These are phyloP conservation scores for Podiceps cristatus DNA, from an alignment of 2,113 vertebrate species.

Conservation along the genomic window DNA sequence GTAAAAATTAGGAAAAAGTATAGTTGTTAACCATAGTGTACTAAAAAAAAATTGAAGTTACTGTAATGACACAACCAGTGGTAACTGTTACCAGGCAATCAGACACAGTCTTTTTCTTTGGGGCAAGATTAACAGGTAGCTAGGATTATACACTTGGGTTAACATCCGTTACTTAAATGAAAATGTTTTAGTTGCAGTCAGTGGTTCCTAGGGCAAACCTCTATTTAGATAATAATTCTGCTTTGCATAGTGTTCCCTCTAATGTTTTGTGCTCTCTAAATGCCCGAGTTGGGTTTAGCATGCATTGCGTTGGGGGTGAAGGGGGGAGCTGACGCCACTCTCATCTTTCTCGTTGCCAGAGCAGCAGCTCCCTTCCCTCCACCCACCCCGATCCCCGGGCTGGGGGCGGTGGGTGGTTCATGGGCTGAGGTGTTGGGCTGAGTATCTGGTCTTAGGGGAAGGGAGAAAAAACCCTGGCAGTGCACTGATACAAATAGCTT, in stretches of 20 bases:
- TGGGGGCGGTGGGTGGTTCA: background rate
- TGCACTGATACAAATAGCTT: background rate
- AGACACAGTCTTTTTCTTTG: background rate
- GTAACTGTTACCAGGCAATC: background rate
- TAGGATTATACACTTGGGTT: background rate
- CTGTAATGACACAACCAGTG: background rate
- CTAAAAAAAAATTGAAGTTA: background rate
- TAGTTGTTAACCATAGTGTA: background rate
- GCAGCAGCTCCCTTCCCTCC: background rate
- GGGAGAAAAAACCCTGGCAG: background rate
- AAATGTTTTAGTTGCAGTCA: background rate
- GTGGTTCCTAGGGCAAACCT: background rate
- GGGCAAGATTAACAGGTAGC: background rate
- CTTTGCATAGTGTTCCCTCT: background rate
- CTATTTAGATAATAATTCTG: background rate
- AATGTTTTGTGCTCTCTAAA: background rate
- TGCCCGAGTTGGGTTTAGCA: background rate
- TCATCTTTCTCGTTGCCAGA: background rate
- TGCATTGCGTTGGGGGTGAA: background rate
- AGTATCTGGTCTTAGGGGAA: background rate
- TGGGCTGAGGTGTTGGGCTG: background rate
- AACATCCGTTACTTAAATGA: background rate
- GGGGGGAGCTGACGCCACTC: rapidly evolving
- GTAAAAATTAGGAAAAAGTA: background rate
- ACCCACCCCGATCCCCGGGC: background rate